Conservation (phyloP, 2,113 vertebrate species). For the Phylloscopus trochilus region DNA sequence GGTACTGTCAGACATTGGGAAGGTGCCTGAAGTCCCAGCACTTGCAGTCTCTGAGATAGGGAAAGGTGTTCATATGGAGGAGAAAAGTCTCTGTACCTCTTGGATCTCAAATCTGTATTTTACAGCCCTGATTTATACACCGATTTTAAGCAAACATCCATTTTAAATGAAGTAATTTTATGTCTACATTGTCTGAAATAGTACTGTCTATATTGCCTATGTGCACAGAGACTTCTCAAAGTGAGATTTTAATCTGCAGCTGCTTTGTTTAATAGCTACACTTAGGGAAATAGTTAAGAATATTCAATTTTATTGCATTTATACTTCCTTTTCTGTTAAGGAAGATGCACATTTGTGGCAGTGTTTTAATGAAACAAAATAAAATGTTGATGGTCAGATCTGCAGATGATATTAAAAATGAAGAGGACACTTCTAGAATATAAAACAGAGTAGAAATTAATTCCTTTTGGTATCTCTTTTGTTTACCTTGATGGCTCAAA, state of each 20-base stretch:
- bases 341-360: background rate
- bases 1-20: background rate
- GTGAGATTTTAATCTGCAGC: background rate
- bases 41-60: background rate
- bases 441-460: background rate
- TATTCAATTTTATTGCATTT: background rate
- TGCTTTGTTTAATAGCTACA: background rate
- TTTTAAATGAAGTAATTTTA: background rate
- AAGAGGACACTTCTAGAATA: background rate
- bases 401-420: background rate
- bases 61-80: background rate
- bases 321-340: background rate
- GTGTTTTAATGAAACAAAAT: background rate
- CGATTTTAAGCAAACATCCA: background rate
- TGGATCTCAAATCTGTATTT: background rate
- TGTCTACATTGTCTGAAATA: background rate
- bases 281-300: conserved; percentile 12
- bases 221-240: background rate
- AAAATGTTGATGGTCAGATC: background rate
- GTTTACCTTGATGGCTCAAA: background rate
- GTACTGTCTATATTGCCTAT: background rate
- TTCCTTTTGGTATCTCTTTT: background rate
- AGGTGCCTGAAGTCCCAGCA: background rate
- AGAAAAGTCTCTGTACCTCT: background rate
- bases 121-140: background rate